Evolutionary conservation across 2,797 vertebrate genomes (phyloP).

Genomic region (Eurystomus glaucurus): DNA sequence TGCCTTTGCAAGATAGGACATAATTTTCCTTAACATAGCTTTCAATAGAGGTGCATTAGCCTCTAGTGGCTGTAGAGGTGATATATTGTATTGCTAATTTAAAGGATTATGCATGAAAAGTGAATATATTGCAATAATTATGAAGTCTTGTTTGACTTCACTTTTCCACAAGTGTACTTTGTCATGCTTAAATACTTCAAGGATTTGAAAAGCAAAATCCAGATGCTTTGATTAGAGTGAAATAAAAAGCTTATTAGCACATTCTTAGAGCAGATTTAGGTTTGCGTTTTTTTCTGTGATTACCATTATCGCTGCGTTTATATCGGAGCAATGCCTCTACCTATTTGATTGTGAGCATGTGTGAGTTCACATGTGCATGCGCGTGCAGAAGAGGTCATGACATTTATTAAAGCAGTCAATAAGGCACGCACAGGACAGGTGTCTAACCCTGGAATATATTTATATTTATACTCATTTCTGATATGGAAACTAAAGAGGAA

Average conservation of each 20-base stretch:
- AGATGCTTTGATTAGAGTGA: conserved; percentile 5
- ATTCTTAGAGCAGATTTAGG: background rate
- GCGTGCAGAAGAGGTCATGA: conserved; percentile 45
- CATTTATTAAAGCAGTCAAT: conserved; percentile 79
- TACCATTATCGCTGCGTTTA: background rate
- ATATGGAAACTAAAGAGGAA: conserved; percentile 66
- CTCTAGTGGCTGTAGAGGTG: conserved; percentile 66
- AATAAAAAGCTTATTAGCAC: conserved; percentile 60
- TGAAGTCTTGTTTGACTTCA: conserved; percentile 76
- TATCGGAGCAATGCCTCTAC: background rate
- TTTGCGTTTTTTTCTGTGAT: conserved; percentile 10
- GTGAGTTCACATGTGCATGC: background rate
- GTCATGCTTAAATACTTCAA: conserved; percentile 37
- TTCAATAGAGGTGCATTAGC: conserved; percentile 75
- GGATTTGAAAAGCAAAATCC: conserved; percentile 34
- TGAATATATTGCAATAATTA: conserved; percentile 75
- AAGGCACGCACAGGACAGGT: conserved; percentile 51
- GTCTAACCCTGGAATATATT: conserved; percentile 63
- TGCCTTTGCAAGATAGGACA: conserved; percentile 54
- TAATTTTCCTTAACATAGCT: conserved; percentile 67
- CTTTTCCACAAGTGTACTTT: conserved; percentile 49
- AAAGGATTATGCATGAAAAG: conserved; percentile 71
- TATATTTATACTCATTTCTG: conserved; percentile 72
- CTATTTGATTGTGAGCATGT: conserved; percentile 43
- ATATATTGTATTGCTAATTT: conserved; percentile 67